Percentiles rank a stretch among this genome's conserved stretches.
Evolutionary conservation across 2,888 invertebrate genomes (phyloP).

Genomic region (Acanthoscelides obtectus): DNA sequence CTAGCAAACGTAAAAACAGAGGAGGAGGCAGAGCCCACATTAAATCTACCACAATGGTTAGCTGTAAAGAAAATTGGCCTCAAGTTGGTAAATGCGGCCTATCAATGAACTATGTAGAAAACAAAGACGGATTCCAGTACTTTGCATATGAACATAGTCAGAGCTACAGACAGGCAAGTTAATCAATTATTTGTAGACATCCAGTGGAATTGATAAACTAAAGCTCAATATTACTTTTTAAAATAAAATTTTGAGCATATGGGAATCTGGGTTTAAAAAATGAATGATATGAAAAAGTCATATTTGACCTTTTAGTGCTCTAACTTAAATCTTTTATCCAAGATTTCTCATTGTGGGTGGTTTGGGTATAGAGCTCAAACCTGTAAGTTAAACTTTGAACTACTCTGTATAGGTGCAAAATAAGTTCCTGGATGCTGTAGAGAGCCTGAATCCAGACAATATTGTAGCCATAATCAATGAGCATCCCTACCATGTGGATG

Average conservation of each 20-base stretch:
- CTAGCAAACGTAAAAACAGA: constrained; percentile 55
- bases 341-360: too few species aligned
- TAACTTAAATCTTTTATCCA: too few species aligned
- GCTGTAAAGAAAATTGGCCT: constrained; percentile 69
- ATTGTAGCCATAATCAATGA: constrained; percentile 69
- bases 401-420: constrained; percentile 4
- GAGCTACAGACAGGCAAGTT: constrained; percentile 57
- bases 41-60: constrained; percentile 63
- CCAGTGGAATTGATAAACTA: too few species aligned
- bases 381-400: too few species aligned
- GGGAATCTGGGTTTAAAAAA: too few species aligned
- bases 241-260: too few species aligned
- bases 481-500: constrained; percentile 77
- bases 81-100: constrained; percentile 66
- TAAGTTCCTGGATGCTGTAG: constrained; percentile 51
- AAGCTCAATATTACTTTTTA: too few species aligned
- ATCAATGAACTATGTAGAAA: constrained; percentile 63
- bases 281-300: too few species aligned
- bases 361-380: too few species aligned
- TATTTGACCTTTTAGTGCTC: too few species aligned
- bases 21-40: constrained; percentile 53
- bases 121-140: constrained; percentile 52
- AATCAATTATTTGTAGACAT: too few species aligned
- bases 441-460: constrained; percentile 72
- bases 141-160: constrained; percentile 72